Evolutionary conservation across 1,140 invertebrate species (phyloP).

Genomic region (Zaprionus ornatus): DNA sequence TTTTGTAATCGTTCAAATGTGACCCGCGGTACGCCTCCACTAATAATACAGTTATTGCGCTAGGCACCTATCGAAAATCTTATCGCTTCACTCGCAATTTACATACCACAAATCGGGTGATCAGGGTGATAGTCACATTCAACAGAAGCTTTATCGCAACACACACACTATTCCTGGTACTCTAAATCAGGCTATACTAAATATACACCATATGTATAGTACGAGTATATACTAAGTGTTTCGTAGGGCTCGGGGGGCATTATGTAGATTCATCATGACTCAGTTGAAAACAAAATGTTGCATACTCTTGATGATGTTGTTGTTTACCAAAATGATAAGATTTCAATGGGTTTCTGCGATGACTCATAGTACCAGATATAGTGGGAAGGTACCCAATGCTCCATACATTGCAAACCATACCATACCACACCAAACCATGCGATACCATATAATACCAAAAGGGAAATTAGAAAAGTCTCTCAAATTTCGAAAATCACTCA

Average conservation of each 20-base stretch:
- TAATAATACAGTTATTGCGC: not conserved
- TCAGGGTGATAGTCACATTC: constrained; percentile 6
- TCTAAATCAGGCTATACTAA: not conserved
- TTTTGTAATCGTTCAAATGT: not conserved
- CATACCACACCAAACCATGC: constrained; percentile 3
- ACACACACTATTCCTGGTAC: not conserved
- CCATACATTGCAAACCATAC: not conserved
- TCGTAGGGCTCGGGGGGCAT: not conserved
- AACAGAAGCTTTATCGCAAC: not conserved
- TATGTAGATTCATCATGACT: constrained; percentile 44
- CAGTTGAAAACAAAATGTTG: constrained; percentile 21
- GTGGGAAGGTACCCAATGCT: not conserved
- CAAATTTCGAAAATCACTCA: constrained; percentile 43
- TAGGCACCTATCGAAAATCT: constrained; percentile 5
- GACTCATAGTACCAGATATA: constrained; percentile 9
- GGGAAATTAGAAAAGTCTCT: not conserved
- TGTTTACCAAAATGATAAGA: constrained; percentile 43
- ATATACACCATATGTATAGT: not conserved
- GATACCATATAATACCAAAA: not conserved
- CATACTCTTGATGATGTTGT: constrained; percentile 2
- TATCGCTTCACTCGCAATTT: constrained; percentile 9
- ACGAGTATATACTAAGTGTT: not conserved
- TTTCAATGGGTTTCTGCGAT: constrained; percentile 21
- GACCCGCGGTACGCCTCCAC: not conserved
- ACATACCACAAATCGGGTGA: not conserved